Conservation (phyloP, 2,888 invertebrate genomes). For the Drosophila engyochracea region DNA sequence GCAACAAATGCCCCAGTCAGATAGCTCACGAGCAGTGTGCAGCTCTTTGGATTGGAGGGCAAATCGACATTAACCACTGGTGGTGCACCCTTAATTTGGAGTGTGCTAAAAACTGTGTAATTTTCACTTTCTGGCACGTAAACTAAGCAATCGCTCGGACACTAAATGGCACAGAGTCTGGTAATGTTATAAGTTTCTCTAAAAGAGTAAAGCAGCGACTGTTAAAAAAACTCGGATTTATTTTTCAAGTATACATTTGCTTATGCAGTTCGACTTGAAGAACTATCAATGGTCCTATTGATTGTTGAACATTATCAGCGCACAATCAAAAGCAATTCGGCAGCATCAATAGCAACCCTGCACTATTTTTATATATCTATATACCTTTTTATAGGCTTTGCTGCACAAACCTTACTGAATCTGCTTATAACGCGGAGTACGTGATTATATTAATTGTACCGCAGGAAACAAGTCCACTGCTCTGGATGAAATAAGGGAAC, state of each 20-base stretch:
- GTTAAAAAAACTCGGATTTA: too few species aligned
- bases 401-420: not conserved
- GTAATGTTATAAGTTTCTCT: too few species aligned
- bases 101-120: too few species aligned
- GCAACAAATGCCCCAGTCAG: constrained; percentile 57
- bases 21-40: constrained; percentile 34
- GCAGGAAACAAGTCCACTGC: not conserved
- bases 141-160: too few species aligned
- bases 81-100: constrained; percentile 5
- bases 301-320: not conserved
- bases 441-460: not conserved
- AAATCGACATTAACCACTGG: not conserved
- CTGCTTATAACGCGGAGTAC: not conserved
- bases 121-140: too few species aligned
- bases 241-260: not conserved
- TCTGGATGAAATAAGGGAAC: not conserved
- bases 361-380: not conserved
- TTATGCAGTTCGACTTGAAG: not conserved
- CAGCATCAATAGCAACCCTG: not conserved
- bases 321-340: not conserved
- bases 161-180: too few species aligned
- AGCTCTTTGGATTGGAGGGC: constrained; percentile 23
- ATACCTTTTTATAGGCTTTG: not conserved
- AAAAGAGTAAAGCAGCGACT: too few species aligned
- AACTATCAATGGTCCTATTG: not conserved